Base-by-base conservation (phyloP, 1,140 invertebrate species). In the Capitella teleta region DNA sequence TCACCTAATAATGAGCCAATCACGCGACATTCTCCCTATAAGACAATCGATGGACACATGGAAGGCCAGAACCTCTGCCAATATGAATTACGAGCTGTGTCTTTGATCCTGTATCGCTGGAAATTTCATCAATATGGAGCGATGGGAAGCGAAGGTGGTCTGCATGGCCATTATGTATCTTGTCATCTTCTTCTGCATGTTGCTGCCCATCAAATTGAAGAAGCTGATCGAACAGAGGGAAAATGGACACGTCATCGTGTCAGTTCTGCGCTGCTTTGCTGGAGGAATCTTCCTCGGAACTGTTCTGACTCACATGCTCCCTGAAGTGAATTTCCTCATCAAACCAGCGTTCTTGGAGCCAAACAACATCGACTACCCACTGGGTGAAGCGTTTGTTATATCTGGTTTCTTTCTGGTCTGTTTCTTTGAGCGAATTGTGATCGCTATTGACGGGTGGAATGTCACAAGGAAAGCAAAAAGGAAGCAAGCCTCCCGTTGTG, bases 271-370 rank as follows among this genome's bases (percentile, higher is more conserved):
- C 21, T 68, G 79, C 56, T 79, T 78, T 57, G 77, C 77, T 40
- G 78, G 77, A 8, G 78, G 77, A 24, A 74, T 79, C 36, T 79
- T 79, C 59, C 61, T 80, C 12, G 77, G 68, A 8, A 77, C 77
- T 2, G 77, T 75, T 53, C 68, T 80, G 37, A 61, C 79, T 3
- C 76, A 79, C 59, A 58, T 80, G 24, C 67, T 78, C 43, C 78
- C 78, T 2, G 76, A 79, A 58, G 76, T 77, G 2, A 56, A 69
- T 26, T 60, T 67, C 12, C 68, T 64, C 49, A 18, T 45, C 8
- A 26, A 45, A 26, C 21, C 23, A 10, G 19, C 43, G 2, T 26
- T 52, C 8, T 34, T 52, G 44, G 30, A 24, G 12, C 51, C 51
- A 34, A 19, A 52, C 28, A 16, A 38, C 12, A 41, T 52, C 24